phyloP scores from a whole-genome alignment of 2,888 invertebrate genomes.

The Leucozona laternaria region DNA sequence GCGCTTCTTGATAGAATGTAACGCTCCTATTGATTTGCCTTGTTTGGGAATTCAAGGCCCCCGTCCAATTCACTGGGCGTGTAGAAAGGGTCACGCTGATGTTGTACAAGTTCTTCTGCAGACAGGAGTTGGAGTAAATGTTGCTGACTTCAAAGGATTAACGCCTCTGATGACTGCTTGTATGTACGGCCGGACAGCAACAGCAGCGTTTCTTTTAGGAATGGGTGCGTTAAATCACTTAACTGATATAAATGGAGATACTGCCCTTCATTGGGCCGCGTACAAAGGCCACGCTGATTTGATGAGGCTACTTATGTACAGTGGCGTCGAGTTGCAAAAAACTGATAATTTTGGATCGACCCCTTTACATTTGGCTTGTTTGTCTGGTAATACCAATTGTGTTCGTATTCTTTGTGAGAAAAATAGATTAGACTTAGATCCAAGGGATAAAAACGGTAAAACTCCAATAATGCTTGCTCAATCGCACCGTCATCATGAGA shows the following conservation, averaged over 20 bases:
- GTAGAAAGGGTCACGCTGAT: slow-evolving; percentile 95
- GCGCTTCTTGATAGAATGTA: slow-evolving; percentile 92
- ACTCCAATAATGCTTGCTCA: slow-evolving; percentile 95
- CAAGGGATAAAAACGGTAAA: slow-evolving; percentile 95
- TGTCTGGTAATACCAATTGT: slow-evolving; percentile 94
- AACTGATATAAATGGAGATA: slow-evolving; percentile 96
- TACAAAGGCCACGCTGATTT: slow-evolving; percentile 96
- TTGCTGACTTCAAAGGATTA: slow-evolving; percentile 93
- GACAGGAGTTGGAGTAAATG: slow-evolving; percentile 94
- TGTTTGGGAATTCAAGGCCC: slow-evolving; percentile 93
- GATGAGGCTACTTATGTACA: slow-evolving; percentile 94
- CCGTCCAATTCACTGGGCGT: slow-evolving; percentile 97
- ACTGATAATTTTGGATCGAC: slow-evolving; percentile 97
- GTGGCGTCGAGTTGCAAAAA: slow-evolving; percentile 94
- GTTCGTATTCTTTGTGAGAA: slow-evolving; percentile 95
- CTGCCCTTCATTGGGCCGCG: slow-evolving; percentile 96
- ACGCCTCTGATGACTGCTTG: slow-evolving; percentile 96
- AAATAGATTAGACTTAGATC: slow-evolving; percentile 94
- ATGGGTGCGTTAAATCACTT: slow-evolving; percentile 94
- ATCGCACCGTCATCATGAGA: slow-evolving; percentile 93
- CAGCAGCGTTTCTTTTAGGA: slow-evolving; percentile 94
- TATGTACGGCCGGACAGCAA: slow-evolving; percentile 96
- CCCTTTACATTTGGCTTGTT: slow-evolving; percentile 94
- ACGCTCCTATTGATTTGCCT: slow-evolving; percentile 93
- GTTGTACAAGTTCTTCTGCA: slow-evolving; percentile 91